Evolutionary conservation across 2,113 vertebrate species (phyloP).

Genomic region (Pelecanoides urinatrix): DNA sequence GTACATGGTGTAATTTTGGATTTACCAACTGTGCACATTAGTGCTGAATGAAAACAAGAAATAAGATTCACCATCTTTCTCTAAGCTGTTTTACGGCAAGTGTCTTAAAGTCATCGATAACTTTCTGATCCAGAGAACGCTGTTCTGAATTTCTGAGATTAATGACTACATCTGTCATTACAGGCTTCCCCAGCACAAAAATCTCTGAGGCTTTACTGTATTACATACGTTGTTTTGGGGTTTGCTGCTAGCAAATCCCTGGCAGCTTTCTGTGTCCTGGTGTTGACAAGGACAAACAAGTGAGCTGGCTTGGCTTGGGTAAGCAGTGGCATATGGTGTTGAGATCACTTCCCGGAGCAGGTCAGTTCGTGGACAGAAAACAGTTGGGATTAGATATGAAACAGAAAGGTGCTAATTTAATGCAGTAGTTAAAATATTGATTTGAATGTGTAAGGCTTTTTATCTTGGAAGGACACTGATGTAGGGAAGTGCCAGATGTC

Average conservation of each 20-base stretch:
- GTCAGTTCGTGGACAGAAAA: neutral
- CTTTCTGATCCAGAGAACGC: neutral
- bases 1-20: neutral
- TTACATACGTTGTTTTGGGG: neutral
- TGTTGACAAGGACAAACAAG: neutral
- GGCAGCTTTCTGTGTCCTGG: neutral
- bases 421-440: conserved; percentile 29
- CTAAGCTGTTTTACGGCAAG: neutral
- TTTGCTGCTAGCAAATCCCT: neutral
- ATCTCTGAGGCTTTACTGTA: neutral
- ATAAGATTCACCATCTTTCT: neutral
- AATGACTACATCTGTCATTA: neutral
- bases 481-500: conserved; percentile 27
- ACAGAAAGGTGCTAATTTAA: conserved; percentile 47
- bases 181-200: neutral
- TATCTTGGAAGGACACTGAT: neutral
- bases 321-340: conserved; percentile 32
- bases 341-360: neutral
- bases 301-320: neutral
- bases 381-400: conserved; percentile 29
- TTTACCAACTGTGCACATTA: neutral
- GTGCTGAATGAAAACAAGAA: neutral
- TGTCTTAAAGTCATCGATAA: neutral
- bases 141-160: neutral
- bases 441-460: conserved; percentile 46